Base-by-base conservation (phyloP, 2,888 invertebrate genomes). In the Callyntrura guangdongensis region DNA sequence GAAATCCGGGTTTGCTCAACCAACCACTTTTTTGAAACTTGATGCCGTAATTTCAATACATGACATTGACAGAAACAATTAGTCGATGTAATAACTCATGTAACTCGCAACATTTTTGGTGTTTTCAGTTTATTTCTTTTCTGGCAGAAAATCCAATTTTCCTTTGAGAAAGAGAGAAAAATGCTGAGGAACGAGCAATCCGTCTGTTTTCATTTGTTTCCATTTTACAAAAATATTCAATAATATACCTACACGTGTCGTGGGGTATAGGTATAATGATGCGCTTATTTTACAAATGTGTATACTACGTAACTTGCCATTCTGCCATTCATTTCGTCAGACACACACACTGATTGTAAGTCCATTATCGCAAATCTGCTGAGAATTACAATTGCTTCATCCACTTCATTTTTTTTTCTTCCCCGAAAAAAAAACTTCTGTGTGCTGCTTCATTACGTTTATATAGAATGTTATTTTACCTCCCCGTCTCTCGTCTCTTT, bases 1-100 rank as follows among this genome's bases (percentile, higher is more conserved):
- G 17, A 79, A 79, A 79, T 79, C 79, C 79, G 79, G 79, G 79
- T 79, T 79, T 79, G 56, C 27, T 56, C 56, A 79, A n/a, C 69
- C n/a, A 74, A 74, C 45, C 14, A 47, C 47, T 74, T 74, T 64
- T 74, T 74, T 74, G 72, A 74, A 74, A 74, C 47, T 45, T 20
- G 72, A 47, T 47, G 47, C 72, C 72, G 45, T 74, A 74, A 74
- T 49, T 74, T 74, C 47, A 49, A 20, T 72, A 74, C 47, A 49
- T 47, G 20, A 47, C 72, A 56, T 27, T 79, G 79, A 53, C 53
- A 79, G 56, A 79, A 79, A 79, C 79, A 79, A 79, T 79, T 79
- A 79, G 79, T 56, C 8, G 27, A n/a, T 2, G 56, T n/a, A 56
- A 79, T 79, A 79, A 79, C 25, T 79, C 79, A 79, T 79, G 56